These are phyloP conservation scores for Clitarchus hookeri DNA, from an alignment of 2,888 invertebrate genomes.

Conservation along the genomic window DNA sequence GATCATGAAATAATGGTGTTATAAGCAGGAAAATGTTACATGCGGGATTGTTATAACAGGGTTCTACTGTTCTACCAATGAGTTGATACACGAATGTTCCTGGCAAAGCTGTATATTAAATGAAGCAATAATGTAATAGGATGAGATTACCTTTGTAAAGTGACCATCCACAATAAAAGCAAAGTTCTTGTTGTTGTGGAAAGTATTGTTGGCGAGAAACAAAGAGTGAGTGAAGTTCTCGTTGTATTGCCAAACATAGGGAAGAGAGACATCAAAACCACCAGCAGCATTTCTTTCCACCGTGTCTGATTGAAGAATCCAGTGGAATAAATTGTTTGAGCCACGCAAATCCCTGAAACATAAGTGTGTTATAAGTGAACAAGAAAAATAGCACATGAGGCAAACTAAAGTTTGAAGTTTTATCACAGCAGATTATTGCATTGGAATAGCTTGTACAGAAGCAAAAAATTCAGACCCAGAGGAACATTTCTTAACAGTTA, in stretches of 20 bases:
- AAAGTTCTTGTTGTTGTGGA: slow-evolving; percentile 85
- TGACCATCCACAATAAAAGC: slow-evolving; percentile 88
- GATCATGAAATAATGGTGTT: too few species aligned
- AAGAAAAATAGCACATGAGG: neutral
- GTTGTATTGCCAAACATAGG: slow-evolving; percentile 94
- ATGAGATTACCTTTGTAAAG: slow-evolving; percentile 67
- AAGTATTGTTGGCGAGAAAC: slow-evolving; percentile 83
- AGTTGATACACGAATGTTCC: too few species aligned
- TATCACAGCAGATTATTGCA: too few species aligned
- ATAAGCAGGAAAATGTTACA: too few species aligned
- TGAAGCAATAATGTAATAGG: neutral
- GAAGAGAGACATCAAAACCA: slow-evolving; percentile 86
- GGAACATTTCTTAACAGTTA: too few species aligned
- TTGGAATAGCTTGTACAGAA: too few species aligned
- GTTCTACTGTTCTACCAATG: too few species aligned
- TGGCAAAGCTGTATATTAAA: neutral
- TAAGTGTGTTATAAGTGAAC: too few species aligned
- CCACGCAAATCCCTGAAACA: slow-evolving; percentile 80
- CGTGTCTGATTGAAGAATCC: slow-evolving; percentile 83
- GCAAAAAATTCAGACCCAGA: too few species aligned
- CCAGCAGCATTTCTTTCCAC: slow-evolving; percentile 84
- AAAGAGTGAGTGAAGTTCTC: slow-evolving; percentile 93
- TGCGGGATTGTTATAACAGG: too few species aligned
- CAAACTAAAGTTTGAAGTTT: neutral
- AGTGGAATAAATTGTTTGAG: slow-evolving; percentile 97